phyloP scores from a whole-genome alignment of 2,888 invertebrate species.

The Acronicta leporina region DNA sequence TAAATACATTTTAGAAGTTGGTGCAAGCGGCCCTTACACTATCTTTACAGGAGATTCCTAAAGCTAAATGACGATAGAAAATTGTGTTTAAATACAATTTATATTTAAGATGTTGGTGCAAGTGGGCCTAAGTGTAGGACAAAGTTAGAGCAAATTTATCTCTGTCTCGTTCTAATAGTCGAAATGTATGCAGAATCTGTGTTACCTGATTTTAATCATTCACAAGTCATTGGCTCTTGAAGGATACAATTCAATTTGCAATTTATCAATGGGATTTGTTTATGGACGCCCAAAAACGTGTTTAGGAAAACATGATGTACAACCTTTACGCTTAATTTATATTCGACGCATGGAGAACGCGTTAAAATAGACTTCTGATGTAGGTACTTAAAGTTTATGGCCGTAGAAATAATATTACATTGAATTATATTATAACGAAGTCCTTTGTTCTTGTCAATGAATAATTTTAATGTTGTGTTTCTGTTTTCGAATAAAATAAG shows the following conservation, averaged over 20 bases:
- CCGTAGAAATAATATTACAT: slow-evolving; percentile 3
- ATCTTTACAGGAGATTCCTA: no score
- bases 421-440: slow-evolving; percentile 11
- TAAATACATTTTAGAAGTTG: no score
- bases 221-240: slow-evolving; percentile 23
- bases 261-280: slow-evolving; percentile 45
- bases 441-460: neutral
- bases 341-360: slow-evolving; percentile 28
- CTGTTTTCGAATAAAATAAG: no score
- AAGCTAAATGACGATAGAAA: no score
- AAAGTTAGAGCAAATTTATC: no score
- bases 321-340: slow-evolving; percentile 18
- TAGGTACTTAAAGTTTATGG: slow-evolving; percentile 12
- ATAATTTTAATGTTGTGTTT: neutral
- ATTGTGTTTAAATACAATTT: no score
- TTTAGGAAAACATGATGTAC: slow-evolving; percentile 25
- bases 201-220: slow-evolving; percentile 2
- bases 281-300: slow-evolving; percentile 34
- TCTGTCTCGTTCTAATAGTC: no score
- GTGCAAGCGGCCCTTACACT: no score
- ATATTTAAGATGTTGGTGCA: no score
- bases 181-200: neutral
- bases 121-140: no score
- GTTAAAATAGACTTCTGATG: slow-evolving; percentile 10
- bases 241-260: slow-evolving; percentile 30